Percentiles rank a stretch among this genome's conserved stretches.
Evolutionary conservation across 1,140 invertebrate genomes (phyloP).

Genomic region (Ceratosolen fusciceps): DNA sequence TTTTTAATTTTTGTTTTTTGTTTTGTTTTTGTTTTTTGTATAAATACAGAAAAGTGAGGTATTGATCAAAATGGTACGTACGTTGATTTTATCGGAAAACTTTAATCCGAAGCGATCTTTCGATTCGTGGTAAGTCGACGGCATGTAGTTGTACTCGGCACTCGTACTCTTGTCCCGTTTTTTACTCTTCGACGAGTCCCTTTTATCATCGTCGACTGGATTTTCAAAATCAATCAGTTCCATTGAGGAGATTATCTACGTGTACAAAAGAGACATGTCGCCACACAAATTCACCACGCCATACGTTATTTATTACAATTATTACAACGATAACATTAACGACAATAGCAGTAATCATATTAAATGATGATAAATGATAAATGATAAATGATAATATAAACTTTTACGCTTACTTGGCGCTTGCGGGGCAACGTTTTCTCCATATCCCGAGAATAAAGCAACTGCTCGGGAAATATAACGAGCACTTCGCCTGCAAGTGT

Average conservation of each 20-base stretch:
- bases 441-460: constrained; percentile 61
- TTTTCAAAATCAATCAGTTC: constrained; percentile 53
- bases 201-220: neutral
- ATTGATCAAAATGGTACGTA: constrained; percentile 42
- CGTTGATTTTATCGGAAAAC: constrained; percentile 61
- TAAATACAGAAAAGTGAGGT: neutral
- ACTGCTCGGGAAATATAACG: constrained; percentile 66
- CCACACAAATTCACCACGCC: too few species aligned
- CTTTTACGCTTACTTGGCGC: constrained; percentile 57
- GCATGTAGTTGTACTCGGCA: constrained; percentile 61
- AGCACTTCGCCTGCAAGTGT: constrained; percentile 68
- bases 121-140: constrained; percentile 61
- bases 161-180: constrained; percentile 52
- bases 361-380: neutral
- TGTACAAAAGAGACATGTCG: too few species aligned
- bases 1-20: neutral
- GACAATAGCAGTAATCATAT: neutral
- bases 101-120: constrained; percentile 65
- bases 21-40: neutral
- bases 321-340: neutral
- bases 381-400: too few species aligned
- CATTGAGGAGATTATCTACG: constrained; percentile 41
- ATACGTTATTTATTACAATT: too few species aligned
- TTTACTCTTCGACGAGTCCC: constrained; percentile 33
- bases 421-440: constrained; percentile 60